A percentile compares a stretch with the other conserved stretches of the same genome.
Conservation (phyloP, 2,113 vertebrate species). For the Prolemur simus region DNA sequence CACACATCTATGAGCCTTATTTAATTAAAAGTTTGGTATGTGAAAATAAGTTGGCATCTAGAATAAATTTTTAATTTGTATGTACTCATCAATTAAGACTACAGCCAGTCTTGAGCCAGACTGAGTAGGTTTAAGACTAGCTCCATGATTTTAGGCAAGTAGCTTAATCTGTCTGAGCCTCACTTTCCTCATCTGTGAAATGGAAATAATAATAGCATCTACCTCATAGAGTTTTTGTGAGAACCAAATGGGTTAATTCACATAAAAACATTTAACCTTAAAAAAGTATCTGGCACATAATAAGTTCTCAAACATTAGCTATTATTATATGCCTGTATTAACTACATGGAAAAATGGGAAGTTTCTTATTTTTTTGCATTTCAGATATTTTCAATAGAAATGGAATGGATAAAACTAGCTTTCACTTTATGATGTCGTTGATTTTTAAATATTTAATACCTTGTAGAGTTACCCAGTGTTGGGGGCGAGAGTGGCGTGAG, state of each 20-base stretch:
- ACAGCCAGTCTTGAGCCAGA: not conserved
- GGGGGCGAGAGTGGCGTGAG: not conserved
- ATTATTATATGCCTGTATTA: not conserved
- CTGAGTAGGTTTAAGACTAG: not conserved
- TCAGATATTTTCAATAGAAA: not conserved
- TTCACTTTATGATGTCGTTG: conserved; percentile 12
- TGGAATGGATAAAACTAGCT: not conserved
- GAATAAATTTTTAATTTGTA: not conserved
- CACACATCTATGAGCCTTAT: not conserved
- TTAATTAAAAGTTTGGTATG: not conserved
- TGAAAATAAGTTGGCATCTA: not conserved
- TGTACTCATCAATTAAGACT: not conserved
- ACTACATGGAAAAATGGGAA: not conserved
- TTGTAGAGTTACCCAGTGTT: not conserved
- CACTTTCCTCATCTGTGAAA: not conserved
- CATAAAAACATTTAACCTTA: not conserved
- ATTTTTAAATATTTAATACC: not conserved
- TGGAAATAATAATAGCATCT: not conserved
- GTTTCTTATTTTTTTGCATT: not conserved
- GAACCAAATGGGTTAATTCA: not conserved
- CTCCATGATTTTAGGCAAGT: not conserved
- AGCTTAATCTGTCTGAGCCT: not conserved
- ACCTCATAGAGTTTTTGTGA: not conserved
- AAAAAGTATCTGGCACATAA: not conserved
- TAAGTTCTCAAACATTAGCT: not conserved